phyloP scores from a whole-genome alignment of 1,140 invertebrate species.

The Lucilia cuprina region DNA sequence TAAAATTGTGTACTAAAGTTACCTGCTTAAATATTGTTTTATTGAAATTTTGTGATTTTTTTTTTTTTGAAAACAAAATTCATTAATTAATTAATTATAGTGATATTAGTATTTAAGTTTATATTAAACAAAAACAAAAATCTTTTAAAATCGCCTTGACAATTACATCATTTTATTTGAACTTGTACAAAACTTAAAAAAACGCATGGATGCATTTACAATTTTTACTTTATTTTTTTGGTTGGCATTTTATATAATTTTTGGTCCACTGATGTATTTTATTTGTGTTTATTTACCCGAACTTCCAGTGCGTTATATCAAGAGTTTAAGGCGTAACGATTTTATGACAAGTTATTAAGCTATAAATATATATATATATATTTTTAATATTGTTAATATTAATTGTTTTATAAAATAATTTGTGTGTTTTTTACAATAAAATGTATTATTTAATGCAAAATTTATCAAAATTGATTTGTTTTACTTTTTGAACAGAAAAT shows the following conservation, averaged over 20 bases:
- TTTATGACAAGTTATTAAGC: not conserved
- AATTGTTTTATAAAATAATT: not conserved
- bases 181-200: not conserved
- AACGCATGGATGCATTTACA: conserved; percentile 49
- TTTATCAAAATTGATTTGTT: not conserved
- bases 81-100: not conserved
- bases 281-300: conserved; percentile 57
- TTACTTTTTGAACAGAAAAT: too few species aligned
- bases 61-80: not conserved
- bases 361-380: not conserved
- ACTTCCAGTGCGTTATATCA: conserved; percentile 51
- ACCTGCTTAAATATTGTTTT: not conserved
- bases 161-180: conserved; percentile 6
- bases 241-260: conserved; percentile 53
- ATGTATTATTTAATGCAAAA: not conserved
- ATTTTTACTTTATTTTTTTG: conserved; percentile 51
- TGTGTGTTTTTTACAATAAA: not conserved
- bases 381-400: not conserved
- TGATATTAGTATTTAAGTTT: conserved; percentile 25
- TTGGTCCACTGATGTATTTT: conserved; percentile 56
- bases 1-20: conserved; percentile 5
- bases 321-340: conserved; percentile 8
- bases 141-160: not conserved
- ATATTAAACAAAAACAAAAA: not conserved
- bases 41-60: not conserved